Evolutionary conservation across 2,113 vertebrate species (phyloP).

Genomic region (Colaptes auratus): DNA sequence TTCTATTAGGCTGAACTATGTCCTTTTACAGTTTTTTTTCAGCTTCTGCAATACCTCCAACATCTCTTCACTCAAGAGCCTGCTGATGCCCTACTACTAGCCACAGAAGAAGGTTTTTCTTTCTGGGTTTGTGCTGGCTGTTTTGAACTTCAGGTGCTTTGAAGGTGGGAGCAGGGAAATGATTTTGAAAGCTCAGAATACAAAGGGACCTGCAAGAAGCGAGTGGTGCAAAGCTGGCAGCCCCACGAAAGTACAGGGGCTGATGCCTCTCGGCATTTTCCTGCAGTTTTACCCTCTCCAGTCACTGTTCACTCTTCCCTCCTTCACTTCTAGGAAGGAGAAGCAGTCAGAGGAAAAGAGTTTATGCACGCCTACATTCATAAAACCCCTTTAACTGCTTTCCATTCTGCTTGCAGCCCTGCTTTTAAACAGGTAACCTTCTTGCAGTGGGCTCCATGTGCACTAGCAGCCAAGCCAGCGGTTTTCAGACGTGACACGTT

Average conservation of each 20-base stretch:
- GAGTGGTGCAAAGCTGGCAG: not conserved
- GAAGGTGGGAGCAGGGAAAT: not conserved
- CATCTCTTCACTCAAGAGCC: not conserved
- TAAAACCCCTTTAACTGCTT: accelerated
- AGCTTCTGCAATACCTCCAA: not conserved
- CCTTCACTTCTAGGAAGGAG: not conserved
- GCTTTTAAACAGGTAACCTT: accelerated
- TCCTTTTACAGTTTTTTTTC: not conserved
- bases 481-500: accelerated
- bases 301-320: not conserved
- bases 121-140: accelerated
- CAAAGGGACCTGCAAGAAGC: not conserved
- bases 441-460: accelerated
- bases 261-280: accelerated
- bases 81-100: not conserved
- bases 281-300: not conserved
- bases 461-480: not conserved
- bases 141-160: not conserved
- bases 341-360: not conserved
- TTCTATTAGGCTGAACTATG: not conserved
- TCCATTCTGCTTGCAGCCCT: not conserved
- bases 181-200: accelerated
- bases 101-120: not conserved
- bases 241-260: accelerated
- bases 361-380: not conserved